Base-by-base conservation (phyloP, 2,113 vertebrate genomes). In the Piprites chloris region DNA sequence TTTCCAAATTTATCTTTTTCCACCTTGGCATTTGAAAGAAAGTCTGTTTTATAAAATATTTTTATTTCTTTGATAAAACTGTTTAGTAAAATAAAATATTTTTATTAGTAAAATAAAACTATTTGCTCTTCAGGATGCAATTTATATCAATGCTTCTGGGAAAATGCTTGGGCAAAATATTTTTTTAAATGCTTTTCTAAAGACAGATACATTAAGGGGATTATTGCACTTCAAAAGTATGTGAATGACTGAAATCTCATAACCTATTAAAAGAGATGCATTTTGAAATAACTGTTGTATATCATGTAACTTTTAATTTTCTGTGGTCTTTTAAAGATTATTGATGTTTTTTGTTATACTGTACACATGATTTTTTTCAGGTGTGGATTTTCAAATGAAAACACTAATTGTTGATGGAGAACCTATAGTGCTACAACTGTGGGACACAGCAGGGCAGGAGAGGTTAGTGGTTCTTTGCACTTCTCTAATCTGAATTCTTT, bases 311-410 rank as follows among this genome's bases (percentile, higher is more conserved):
- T 65, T 42, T 66, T 68, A 2, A 26, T 76, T 90, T 80, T 95
- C 22, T 81, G 9, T 46, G 1, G 1, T 30, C 74, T 80, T 61
- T 33, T 30, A 85, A 46, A 92, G 44, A 9, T 28, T 61, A 13
- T 6, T 76, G 5, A 14, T 89, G 33, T 55, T 26, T 39, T 74
- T 85, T 35, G n/a, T 52, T 37, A 81, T 4, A 42, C n/a, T 90
- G 4, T 83, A 39, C 6, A 5, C 8, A 28, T 73, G 58, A 91
- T 96, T 95, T 37, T 96, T 93, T 96, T 81, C 55, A 99, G 99
- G 99, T 50, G 99, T 99, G 63, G 99, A 99, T 97, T 99, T 99
- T 96, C 99, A 99, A 91, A 99, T 99, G 98, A 99, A 99, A 96
- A 99, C 98, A 15, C 93, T 99, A 28, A 95, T 99, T n/a, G 98